Percentiles rank a stretch among this genome's conserved stretches.
These are phyloP conservation scores for Enteromius unitaeniatus DNA, from an alignment of 2,797 vertebrate species.

Conservation along the genomic window DNA sequence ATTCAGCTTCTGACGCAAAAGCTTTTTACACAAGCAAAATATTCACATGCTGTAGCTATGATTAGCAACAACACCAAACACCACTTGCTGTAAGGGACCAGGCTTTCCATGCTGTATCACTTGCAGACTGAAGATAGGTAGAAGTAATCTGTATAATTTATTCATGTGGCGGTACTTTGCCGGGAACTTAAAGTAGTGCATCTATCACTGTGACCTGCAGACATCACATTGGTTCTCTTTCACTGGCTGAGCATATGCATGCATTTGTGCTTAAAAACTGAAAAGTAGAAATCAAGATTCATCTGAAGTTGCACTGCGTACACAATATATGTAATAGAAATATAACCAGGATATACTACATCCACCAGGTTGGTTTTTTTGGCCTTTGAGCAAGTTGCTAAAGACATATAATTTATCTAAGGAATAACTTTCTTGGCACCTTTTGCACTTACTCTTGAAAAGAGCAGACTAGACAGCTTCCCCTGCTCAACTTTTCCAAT, in stretches of 20 bases:
- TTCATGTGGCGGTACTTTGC: background rate
- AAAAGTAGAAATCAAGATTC: background rate
- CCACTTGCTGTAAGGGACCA: background rate
- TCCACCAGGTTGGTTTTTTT: background rate
- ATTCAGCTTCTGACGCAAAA: background rate
- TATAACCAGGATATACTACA: background rate
- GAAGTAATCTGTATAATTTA: background rate
- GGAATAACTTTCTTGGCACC: background rate
- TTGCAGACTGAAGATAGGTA: background rate
- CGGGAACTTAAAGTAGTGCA: background rate
- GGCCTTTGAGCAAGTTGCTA: background rate
- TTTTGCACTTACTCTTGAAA: background rate
- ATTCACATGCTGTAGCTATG: background rate
- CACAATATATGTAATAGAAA: background rate
- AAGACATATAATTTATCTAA: background rate
- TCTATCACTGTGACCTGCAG: background rate
- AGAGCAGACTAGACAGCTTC: constrained; percentile 1
- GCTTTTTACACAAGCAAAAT: background rate
- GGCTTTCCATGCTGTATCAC: background rate
- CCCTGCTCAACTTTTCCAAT: background rate
- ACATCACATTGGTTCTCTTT: background rate
- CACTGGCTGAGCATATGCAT: background rate
- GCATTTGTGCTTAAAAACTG: background rate
- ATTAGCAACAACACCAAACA: background rate
- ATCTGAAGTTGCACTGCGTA: background rate